These are phyloP conservation scores for Catamblyrhynchus diadema DNA, from an alignment of 2,797 vertebrate genomes.

Conservation along the genomic window DNA sequence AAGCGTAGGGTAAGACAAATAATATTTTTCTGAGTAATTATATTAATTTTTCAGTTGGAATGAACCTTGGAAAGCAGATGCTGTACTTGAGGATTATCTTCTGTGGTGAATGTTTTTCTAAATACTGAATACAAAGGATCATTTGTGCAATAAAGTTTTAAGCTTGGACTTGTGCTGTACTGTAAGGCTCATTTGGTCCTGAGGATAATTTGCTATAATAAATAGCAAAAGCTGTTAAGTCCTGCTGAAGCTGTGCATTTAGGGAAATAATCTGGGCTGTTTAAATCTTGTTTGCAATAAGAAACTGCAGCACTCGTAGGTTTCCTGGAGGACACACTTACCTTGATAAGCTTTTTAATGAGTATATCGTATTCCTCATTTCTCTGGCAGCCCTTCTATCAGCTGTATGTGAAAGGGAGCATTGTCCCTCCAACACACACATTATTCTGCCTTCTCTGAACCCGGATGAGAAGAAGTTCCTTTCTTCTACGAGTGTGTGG, in stretches of 20 bases:
- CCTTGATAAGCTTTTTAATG: not conserved
- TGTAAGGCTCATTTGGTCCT: not conserved
- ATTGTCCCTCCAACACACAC: not conserved
- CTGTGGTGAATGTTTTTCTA: not conserved
- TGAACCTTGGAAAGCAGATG: not conserved
- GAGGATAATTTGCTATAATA: not conserved
- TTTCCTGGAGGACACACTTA: not conserved
- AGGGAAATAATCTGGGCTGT: not conserved
- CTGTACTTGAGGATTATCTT: not conserved
- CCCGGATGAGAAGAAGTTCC: not conserved
- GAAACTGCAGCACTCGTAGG: not conserved
- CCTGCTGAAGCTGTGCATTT: not conserved
- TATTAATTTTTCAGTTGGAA: slow-evolving; percentile 19
- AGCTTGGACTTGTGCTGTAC: not conserved
- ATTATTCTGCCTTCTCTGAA: not conserved
- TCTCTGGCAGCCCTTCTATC: not conserved
- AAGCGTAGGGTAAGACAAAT: slow-evolving; percentile 9
- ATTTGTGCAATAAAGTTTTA: not conserved
- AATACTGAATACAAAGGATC: not conserved
- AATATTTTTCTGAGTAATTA: slow-evolving; percentile 34
- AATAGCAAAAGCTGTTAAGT: not conserved
- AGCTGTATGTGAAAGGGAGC: not conserved
- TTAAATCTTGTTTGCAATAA: not conserved
- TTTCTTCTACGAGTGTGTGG: accelerated
- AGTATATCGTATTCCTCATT: not conserved